Base-by-base conservation (phyloP, 2,888 invertebrate genomes). In the Eutolmus rufibarbis region DNA sequence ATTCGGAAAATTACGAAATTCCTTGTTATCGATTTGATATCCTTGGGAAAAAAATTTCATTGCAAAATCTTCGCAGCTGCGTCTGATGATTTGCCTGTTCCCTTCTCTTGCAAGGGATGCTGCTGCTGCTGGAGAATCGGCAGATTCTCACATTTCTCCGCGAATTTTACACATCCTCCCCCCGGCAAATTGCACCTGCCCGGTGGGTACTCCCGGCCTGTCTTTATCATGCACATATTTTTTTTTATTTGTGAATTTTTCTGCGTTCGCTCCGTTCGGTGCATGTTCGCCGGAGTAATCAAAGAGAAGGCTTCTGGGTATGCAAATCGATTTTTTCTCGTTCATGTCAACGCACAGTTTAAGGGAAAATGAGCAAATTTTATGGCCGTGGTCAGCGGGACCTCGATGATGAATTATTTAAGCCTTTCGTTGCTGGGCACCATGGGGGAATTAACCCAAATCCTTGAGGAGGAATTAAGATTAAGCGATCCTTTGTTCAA, bases 51-150 rank as follows among this genome's bases (percentile, higher is more conserved):
- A 79, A 79, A 23, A 56, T 66, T 16, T 78, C 14, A 51, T 79
- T 51, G 79, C 79, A n/a, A 79, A 79, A 46, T 56, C n/a, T 51
- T 79, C 51, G 79, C 79, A 51, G 19, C 79, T 79, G 79, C 79
- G 79, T 79, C 79, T 46, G 51, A 43, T 78, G 78, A 79, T 79
- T 79, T 79, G 28, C 51, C 46, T 28, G 9, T 66, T 66, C 66
- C 66, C 66, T 23, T 46, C 51, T 51, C 51, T 16, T 51, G n/a
- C n/a, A 66, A 66, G 66, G 66, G 66, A 66, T 66, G 66, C 66
- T 66, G 51, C 51, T 28, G 12, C 23, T 19, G 66, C 19, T 66
- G 28, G 19, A 57, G 23, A 19, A 19, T 57, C 9, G 23, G 9
- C 23, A 57, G 23, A 66, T 66, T 66, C 43, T 46, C 43, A 2